Evolutionary conservation across 2,797 vertebrate genomes (phyloP).

Genomic region (Mico argentatus): DNA sequence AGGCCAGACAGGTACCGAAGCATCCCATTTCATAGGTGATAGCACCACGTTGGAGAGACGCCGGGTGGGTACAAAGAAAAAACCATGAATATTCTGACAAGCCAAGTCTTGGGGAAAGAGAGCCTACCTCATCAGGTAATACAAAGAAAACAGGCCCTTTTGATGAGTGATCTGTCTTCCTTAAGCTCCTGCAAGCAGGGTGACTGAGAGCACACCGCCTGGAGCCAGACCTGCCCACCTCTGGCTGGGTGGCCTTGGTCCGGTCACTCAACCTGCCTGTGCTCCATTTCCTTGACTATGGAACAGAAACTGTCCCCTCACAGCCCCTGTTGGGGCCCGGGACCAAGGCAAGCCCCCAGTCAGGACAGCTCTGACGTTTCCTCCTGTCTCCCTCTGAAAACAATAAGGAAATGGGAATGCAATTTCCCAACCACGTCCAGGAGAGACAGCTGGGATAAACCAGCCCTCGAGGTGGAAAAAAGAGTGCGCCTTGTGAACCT

Average conservation of each 20-base stretch:
- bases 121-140: accelerated
- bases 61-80: background rate
- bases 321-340: background rate
- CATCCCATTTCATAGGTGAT: background rate
- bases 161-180: background rate
- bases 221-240: background rate
- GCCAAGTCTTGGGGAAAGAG: background rate
- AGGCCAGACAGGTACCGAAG: background rate
- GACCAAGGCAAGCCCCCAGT: accelerated
- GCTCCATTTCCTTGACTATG: too few species aligned
- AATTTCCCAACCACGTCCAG: accelerated
- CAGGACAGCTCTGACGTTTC: accelerated
- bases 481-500: accelerated
- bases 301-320: background rate
- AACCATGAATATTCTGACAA: accelerated
- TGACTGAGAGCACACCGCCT: background rate
- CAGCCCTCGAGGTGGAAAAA: accelerated
- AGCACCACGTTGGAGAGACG: background rate
- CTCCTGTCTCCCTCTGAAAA: background rate
- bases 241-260: background rate
- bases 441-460: accelerated
- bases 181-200: too few species aligned
- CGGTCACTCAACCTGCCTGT: background rate
- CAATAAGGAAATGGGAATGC: accelerated
- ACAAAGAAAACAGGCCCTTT: background rate